Percentiles rank a stretch among this genome's conserved stretches.
Conservation (phyloP, 2,888 invertebrate genomes). For the Cacoxenus indagator region DNA sequence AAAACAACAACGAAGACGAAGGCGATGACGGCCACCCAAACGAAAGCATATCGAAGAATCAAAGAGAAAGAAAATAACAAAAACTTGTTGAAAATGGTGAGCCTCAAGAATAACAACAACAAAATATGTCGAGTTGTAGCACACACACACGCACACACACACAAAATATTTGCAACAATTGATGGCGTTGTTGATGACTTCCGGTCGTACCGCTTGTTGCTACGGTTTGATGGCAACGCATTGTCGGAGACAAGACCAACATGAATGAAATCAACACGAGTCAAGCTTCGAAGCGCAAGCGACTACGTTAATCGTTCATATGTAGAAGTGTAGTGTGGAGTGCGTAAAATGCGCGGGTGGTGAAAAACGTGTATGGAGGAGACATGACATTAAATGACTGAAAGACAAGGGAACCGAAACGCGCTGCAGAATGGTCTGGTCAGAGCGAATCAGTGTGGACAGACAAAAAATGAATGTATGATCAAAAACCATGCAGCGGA, state of each 20-base stretch:
- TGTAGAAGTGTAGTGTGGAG: too few relatives aligned
- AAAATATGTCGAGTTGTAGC: neutral
- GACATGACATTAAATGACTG: conserved; percentile 42
- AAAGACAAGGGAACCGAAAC: conserved; percentile 5
- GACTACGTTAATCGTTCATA: too few relatives aligned
- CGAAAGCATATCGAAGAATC: too few relatives aligned
- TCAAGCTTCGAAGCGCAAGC: conserved; percentile 38
- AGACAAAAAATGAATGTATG: too few relatives aligned
- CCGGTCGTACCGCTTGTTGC: conserved; percentile 50
- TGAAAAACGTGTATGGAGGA: neutral
- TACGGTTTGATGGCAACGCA: neutral
- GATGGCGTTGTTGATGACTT: conserved; percentile 58
- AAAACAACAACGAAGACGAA: too few relatives aligned
- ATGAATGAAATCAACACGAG: neutral
- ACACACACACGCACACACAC: conserved; percentile 27
- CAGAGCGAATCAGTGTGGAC: too few relatives aligned
- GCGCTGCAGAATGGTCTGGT: too few relatives aligned
- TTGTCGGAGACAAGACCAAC: neutral
- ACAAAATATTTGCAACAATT: conserved; percentile 55
- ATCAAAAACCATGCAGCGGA: too few relatives aligned
- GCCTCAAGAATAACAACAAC: conserved; percentile 6
- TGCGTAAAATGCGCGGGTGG: conserved; percentile 10
- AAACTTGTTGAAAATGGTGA: too few relatives aligned
- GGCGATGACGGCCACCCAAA: too few relatives aligned
- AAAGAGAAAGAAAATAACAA: too few relatives aligned